Conservation (phyloP, 2,888 invertebrate genomes). For the Oligia fasciuncula region DNA sequence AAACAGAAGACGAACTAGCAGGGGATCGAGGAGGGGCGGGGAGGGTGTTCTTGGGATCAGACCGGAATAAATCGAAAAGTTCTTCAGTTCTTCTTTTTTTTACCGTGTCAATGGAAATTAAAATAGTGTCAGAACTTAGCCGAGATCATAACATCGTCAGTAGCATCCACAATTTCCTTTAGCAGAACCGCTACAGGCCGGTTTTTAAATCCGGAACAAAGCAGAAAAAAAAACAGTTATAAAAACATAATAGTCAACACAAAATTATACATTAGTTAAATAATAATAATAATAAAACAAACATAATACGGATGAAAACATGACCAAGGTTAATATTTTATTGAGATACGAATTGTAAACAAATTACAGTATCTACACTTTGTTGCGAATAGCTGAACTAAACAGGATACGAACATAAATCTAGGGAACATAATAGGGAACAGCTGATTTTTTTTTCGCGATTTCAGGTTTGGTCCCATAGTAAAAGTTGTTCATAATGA, state of each 20-base stretch:
- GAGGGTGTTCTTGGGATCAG: no score
- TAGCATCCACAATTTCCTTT: neutral
- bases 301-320: constrained; percentile 41
- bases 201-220: constrained; percentile 45
- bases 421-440: no score
- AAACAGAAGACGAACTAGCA: no score
- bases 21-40: no score
- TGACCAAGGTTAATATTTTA: constrained; percentile 60
- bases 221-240: constrained; percentile 9
- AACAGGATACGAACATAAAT: no score
- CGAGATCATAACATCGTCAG: neutral
- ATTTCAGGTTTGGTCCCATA: no score
- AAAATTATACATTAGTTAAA: constrained; percentile 33
- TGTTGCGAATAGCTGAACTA: constrained; percentile 38
- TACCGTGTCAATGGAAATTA: no score
- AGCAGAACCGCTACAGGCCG: neutral
- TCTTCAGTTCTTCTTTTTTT: no score
- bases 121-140: no score
- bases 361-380: constrained; percentile 27
- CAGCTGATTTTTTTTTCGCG: no score
- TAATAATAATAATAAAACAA: constrained; percentile 43
- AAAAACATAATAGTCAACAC: constrained; percentile 5
- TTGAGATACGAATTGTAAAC: constrained; percentile 44
- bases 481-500: no score
- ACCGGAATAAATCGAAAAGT: no score